Percentiles rank a stretch among this genome's conserved stretches.
Evolutionary conservation across 2,888 invertebrate genomes (phyloP).

Genomic region (Mesodorylaimus sp.): DNA sequence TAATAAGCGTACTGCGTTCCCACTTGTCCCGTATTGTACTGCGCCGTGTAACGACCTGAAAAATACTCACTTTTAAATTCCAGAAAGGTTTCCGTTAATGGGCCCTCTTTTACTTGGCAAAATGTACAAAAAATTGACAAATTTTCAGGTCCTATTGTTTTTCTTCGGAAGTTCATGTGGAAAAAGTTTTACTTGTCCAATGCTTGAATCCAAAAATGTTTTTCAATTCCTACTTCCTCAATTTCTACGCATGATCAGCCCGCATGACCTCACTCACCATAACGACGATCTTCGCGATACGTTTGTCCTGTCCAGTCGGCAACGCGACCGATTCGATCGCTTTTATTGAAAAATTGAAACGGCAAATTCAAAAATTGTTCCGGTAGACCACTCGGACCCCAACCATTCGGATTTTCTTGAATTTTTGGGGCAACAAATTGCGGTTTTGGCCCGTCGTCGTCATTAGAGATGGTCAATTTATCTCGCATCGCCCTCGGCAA

Average conservation of each 20-base stretch:
- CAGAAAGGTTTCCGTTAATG: too few species aligned
- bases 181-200: too few species aligned
- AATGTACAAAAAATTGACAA: too few species aligned
- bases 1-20: slow-evolving; percentile 94
- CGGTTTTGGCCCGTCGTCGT: slow-evolving; percentile 1
- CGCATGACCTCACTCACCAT: too few species aligned
- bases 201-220: too few species aligned
- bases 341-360: slow-evolving; percentile 96
- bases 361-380: slow-evolving; percentile 89
- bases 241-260: too few species aligned
- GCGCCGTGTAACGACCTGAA: slow-evolving; percentile 2
- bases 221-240: too few species aligned
- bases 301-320: slow-evolving; percentile 89
- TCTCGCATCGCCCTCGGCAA: too few species aligned
- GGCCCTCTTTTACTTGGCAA: too few species aligned
- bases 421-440: slow-evolving; percentile 21
- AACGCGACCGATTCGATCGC: slow-evolving; percentile 85
- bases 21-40: slow-evolving; percentile 19
- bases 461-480: too few species aligned
- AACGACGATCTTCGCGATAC: slow-evolving; percentile 78
- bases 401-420: slow-evolving; percentile 54
- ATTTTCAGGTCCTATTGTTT: too few species aligned
- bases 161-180: too few species aligned
- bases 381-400: slow-evolving; percentile 89
- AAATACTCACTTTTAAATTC: background rate